Base-by-base conservation (phyloP, 2,888 invertebrate genomes). In the Tuta absoluta region DNA sequence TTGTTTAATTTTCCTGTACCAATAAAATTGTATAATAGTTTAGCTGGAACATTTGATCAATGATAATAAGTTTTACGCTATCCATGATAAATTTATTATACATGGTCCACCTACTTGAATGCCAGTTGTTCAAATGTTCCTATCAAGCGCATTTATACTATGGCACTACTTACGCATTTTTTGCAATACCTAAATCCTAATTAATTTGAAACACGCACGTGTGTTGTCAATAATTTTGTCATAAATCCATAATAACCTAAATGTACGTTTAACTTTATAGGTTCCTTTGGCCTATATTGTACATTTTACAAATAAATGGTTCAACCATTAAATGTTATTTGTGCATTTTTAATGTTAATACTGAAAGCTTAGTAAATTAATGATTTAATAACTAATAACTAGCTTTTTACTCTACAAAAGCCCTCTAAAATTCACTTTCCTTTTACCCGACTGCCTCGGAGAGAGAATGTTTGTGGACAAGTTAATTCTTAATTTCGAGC, bases 271-370 rank as follows among this genome's bases (percentile, higher is more conserved):
- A 48, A 49, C 48, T 60, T 45, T 63, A 64, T 66, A 72, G 71
- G 72, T 72, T 74, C 73, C 73, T 71, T 73, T 73, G 81, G 80
- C 81, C 82, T 83, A 82, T 82, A 74, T 77, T 84, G 82, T 85
- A 85, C 74, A 84, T 85, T 85, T 51, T 79, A 75, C 77, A 80
- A 79, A 74, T 70, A 76, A 80, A 81, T 87, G 85, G 85, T 85
- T 81, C 74, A 77, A 85, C 85, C 83, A 84, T 86, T 81, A 76
- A 71, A 82, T 79, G 78, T 84, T 85, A 83, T 79, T 84, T 85
- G 83, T 87, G 89, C 87, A 88, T 89, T 89, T 81, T 80, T 81
- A 80, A 84, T 83, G 81, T 82, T 79, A 84, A 83, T 49, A 24
- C 49, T 48, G 48, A 61, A 49, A 49, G 61, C 61, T 89, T 89